Base-by-base conservation (phyloP, 2,113 vertebrate genomes). In the Penelope pileata region DNA sequence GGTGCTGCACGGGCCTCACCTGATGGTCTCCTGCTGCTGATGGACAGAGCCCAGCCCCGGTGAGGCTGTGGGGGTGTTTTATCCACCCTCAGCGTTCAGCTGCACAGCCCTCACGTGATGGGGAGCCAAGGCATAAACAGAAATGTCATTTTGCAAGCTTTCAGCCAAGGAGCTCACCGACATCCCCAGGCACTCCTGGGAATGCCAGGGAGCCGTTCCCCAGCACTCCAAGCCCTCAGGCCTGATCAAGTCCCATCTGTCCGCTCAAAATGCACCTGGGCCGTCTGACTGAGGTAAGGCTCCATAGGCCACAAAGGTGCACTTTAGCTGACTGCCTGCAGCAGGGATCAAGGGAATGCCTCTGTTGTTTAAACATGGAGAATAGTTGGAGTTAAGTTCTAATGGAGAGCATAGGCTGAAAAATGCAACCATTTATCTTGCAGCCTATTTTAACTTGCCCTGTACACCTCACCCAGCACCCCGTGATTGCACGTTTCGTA, bases 31-130 rank as follows among this genome's bases (percentile, higher is more conserved):
- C 53, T 4, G 29, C 30, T 32, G 42, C 18, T 12, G 62, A 32
- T 16, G 30, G 2, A 13, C 42, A 1, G 0, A n/a, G 36, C 26
- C 38, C 16, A 17, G 56, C 30, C 16, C 27, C 8, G 21, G 51
- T 0, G 2, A 36, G n/a, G 12, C 26, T 45, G 8, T 0, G 0
- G 1, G 2, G 40, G 12, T 8, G 2, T 43, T 67, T 43, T 24
- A 30, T 6, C 30, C 54, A 21, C 54, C 19, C 54, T 56, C 32
- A 17, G 54, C 18, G 18, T 56, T 32, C 30, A 21, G 30, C 30
- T 32, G 54, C 54, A 18, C 32, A 30, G 19, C 7, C 22, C 32
- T 56, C 2, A 0, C 2, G 0, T 8, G 16, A 26, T 9, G 9
- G 53, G 12, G 12, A 72, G 17, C 8, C 16, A 32, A 51, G 74